Conservation (phyloP, 2,113 vertebrate genomes). For the Bos indicus region DNA sequence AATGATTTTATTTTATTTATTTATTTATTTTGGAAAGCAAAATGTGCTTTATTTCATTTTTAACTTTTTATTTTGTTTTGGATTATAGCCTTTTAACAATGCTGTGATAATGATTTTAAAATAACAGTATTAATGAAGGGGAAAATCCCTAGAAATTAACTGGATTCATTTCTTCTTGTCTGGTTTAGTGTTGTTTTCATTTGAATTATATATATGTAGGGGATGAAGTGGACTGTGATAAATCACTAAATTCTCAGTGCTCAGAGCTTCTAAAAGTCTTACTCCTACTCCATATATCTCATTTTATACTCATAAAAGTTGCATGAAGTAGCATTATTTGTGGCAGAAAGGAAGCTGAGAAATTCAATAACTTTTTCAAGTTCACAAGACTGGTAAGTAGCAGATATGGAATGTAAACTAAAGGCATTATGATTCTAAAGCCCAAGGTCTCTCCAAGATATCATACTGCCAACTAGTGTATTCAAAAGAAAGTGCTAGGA, state of each 20-base stretch:
- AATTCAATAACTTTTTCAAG: not conserved
- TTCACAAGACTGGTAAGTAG: not conserved
- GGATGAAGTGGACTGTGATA: not conserved
- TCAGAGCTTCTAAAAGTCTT: not conserved
- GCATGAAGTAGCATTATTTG: not conserved
- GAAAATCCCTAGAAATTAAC: not conserved
- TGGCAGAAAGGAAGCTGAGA: not conserved
- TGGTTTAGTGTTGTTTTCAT: not conserved
- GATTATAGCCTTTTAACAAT: too few relatives aligned
- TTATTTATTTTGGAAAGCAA: too few relatives aligned
- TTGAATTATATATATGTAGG: not conserved
- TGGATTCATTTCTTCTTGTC: not conserved
- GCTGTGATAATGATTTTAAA: not conserved
- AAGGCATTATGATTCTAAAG: not conserved
- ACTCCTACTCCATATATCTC: not conserved
- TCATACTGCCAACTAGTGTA: not conserved
- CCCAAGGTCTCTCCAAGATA: not conserved
- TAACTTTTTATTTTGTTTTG: too few relatives aligned
- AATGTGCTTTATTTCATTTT: too few relatives aligned
- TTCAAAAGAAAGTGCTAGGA: not conserved
- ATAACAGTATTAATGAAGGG: not conserved
- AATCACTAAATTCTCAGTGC: not conserved
- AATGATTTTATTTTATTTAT: not conserved
- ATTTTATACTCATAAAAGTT: not conserved
- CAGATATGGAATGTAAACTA: not conserved